Evolutionary conservation across 2,797 vertebrate genomes (phyloP).

Genomic region (Cynopterus sphinx): DNA sequence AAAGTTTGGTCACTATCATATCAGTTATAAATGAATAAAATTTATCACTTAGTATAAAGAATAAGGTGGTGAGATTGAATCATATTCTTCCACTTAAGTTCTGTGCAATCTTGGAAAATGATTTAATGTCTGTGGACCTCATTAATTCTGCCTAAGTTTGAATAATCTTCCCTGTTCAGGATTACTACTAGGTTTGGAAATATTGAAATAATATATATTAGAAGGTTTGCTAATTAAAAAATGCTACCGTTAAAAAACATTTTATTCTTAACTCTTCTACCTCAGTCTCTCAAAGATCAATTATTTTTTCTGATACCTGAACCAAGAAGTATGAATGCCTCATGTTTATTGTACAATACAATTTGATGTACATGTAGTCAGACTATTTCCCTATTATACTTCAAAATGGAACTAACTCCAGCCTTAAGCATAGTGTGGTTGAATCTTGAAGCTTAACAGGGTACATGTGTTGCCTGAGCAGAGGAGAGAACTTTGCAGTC

Average conservation of each 20-base stretch:
- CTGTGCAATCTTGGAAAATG: not conserved
- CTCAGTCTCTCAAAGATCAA: not conserved
- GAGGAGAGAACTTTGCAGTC: not conserved
- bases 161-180: not conserved
- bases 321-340: not conserved
- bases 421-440: not conserved
- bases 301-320: not conserved
- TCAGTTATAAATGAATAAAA: not conserved
- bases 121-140: not conserved
- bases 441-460: not conserved
- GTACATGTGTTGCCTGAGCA: not conserved
- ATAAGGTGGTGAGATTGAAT: not conserved
- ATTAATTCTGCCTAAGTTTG: not conserved
- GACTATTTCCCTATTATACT: not conserved
- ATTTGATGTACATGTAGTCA: not conserved
- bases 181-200: not conserved
- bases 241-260: not conserved
- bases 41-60: not conserved
- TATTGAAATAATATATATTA: not conserved
- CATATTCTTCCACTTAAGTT: conserved; percentile 6
- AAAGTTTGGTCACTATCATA: conserved; percentile 34
- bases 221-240: not conserved
- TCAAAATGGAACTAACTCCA: not conserved
- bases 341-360: not conserved
- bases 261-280: not conserved